Evolutionary conservation across 2,888 invertebrate genomes (phyloP), one percentile per base, ranked within the genome.

Genomic region (Scaptomyza parva): DNA sequence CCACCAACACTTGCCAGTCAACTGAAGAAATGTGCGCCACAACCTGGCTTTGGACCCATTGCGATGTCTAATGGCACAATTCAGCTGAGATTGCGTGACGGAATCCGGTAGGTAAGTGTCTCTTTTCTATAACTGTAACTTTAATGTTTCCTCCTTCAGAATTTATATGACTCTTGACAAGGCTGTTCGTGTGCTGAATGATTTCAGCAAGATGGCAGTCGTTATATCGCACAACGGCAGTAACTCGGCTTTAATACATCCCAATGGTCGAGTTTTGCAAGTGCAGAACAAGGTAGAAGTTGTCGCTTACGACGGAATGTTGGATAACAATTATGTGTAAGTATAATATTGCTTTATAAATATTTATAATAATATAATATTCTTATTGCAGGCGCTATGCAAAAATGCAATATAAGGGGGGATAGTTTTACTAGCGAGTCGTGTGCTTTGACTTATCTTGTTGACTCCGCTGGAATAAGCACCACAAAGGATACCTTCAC

Each of bases 371-470:
- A 30, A n/a, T n/a, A n/a, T n/a, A 28, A 28, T 9, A 3, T 28
- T 39, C 2, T 6, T 4, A 17, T 70, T 70, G 0, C 60, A 92
- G 92, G 12, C 96, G 97, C 87, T 96, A 95, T 86, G 97, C 97
- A 45, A 97, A 97, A 91, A 97, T 97, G 96, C 97, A 97, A 96
- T 96, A 96, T 92, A 96, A 97, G 90, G 97, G 97, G 0, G 0
- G 96, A 97, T 0, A 97, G 97, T 80, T 97, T 97, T 90, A 97
- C 97, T 41, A 96, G 96, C 70, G 96, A 96, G 88, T 95, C 96
- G 78, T 97, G 97, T 88, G 97, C 97, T 37, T 92, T 97, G 70
- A 96, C 97, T 55, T 97, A 97, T 90, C 92, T 97, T 70, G 96
- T 97, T 51, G 97, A 97, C 90, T 95, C 96, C 3, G 97, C 97